A percentile compares a stretch with the other conserved stretches of the same genome.
Evolutionary conservation across 2,888 invertebrate species (phyloP).

Genomic region (Hydropsyche betteni): DNA sequence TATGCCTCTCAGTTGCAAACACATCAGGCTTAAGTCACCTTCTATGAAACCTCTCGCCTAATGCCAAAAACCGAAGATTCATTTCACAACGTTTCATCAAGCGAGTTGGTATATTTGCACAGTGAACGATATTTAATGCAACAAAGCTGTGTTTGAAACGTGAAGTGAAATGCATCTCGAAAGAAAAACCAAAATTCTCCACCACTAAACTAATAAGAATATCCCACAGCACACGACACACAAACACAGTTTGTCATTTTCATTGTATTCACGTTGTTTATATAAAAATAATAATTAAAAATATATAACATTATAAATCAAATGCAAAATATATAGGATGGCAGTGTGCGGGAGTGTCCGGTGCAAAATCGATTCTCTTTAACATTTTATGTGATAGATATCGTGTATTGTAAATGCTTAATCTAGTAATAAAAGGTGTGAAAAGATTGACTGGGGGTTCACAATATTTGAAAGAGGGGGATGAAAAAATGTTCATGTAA

Average conservation of each 20-base stretch:
- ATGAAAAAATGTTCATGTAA: constrained; percentile 25
- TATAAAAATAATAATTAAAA: constrained; percentile 18
- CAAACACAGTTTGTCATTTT: constrained; percentile 53
- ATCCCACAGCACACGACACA: constrained; percentile 53
- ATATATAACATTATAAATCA: constrained; percentile 47
- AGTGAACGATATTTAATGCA: constrained; percentile 15
- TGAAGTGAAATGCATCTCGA: constrained; percentile 48
- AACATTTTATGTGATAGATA: constrained; percentile 57
- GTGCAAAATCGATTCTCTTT: constrained; percentile 72
- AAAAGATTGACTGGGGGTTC: constrained; percentile 23
- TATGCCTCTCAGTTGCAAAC: constrained; percentile 42
- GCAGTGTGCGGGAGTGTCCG: constrained; percentile 64
- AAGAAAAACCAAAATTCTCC: constrained; percentile 47
- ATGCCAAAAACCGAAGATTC: constrained; percentile 42
- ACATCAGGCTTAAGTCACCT: constrained; percentile 44
- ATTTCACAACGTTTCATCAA: constrained; percentile 49
- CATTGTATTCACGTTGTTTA: constrained; percentile 32
- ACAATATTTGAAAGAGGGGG: constrained; percentile 35
- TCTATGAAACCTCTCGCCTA: constrained; percentile 47
- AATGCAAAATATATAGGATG: constrained; percentile 49
- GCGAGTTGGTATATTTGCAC: constrained; percentile 7
- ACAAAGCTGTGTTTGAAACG: constrained; percentile 40
- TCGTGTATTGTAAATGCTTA: constrained; percentile 54
- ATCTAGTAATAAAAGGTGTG: constrained; percentile 56
- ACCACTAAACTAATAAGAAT: constrained; percentile 48